A percentile compares a stretch with the other conserved stretches of the same genome.
These are phyloP conservation scores for Furnarius figulus DNA, from an alignment of 2,113 vertebrate genomes.

Conservation along the genomic window DNA sequence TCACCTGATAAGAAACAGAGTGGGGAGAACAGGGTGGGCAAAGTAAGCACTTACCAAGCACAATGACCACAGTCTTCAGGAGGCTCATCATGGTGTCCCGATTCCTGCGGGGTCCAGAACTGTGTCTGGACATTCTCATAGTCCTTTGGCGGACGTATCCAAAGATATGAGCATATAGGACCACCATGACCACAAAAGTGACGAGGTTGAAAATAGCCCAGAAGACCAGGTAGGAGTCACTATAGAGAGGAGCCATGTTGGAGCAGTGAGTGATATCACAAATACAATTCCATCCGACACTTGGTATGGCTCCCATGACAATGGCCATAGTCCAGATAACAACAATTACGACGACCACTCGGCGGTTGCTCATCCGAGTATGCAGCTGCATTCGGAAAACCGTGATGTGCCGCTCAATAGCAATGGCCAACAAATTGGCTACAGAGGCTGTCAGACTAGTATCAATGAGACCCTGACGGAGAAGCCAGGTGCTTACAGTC, in stretches of 20 bases:
- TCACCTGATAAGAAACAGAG: background rate
- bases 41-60: conserved; percentile 86
- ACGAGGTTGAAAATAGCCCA: conserved; percentile 98
- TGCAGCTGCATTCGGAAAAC: conserved; percentile 99
- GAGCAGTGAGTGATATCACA: conserved; percentile 90
- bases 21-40: background rate
- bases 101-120: conserved; percentile 93
- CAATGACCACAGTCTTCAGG: conserved; percentile 97
- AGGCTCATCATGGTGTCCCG: conserved; percentile 99
- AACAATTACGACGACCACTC: conserved; percentile 96
- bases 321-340: conserved; percentile 99
- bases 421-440: conserved; percentile 94
- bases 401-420: conserved; percentile 97
- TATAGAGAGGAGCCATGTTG: conserved; percentile 98
- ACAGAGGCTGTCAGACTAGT: conserved; percentile 97
- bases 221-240: conserved; percentile 97
- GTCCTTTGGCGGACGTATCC: conserved; percentile 97
- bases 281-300: conserved; percentile 98
- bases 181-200: conserved; percentile 98
- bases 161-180: conserved; percentile 98
- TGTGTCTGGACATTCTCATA: conserved; percentile 98
- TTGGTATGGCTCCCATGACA: conserved; percentile 95
- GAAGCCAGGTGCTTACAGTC: conserved; percentile 95
- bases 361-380: conserved; percentile 96
- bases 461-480: conserved; percentile 97